Percentiles rank a stretch among this genome's conserved stretches.
These are phyloP conservation scores for Borostomias antarcticus DNA, from an alignment of 2,797 vertebrate genomes.

Conservation along the genomic window DNA sequence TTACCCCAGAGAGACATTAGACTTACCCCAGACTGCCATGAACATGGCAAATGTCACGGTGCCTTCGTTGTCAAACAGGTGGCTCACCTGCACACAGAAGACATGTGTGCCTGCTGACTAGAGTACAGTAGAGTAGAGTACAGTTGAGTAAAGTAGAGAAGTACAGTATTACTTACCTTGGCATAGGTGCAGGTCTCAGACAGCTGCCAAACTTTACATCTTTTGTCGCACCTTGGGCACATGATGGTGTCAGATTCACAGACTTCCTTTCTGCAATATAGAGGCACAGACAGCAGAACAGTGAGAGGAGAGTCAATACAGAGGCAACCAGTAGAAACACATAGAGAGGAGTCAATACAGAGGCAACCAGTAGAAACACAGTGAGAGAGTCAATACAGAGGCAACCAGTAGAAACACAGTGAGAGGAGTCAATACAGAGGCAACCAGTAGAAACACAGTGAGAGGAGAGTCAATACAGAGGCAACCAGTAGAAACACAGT, in stretches of 20 bases:
- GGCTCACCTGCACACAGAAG: constrained; percentile 2
- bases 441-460: too few relatives aligned
- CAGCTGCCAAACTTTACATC: constrained; percentile 78
- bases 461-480: too few relatives aligned
- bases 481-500: too few relatives aligned
- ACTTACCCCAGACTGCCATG: constrained; percentile 97
- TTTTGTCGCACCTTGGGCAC: constrained; percentile 89
- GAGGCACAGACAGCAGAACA: background rate
- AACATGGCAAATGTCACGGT: constrained; percentile 92
- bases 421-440: too few relatives aligned
- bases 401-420: too few relatives aligned
- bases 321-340: background rate
- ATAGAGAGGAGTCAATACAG: too few relatives aligned
- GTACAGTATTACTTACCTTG: constrained; percentile 74
- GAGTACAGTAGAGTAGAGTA: background rate
- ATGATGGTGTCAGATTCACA: constrained; percentile 83
- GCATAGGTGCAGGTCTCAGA: constrained; percentile 88
- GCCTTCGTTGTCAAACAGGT: constrained; percentile 90
- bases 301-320: background rate
- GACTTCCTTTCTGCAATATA: constrained; percentile 83
- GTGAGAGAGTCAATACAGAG: too few relatives aligned
- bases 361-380: too few relatives aligned
- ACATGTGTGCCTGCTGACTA: too few relatives aligned
- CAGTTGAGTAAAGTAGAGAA: background rate
- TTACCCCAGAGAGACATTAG: constrained; percentile 2